Evolutionary conservation across 2,888 invertebrate species (phyloP), one percentile per base, ranked within the genome.

Genomic region (Cheilosia soror): DNA sequence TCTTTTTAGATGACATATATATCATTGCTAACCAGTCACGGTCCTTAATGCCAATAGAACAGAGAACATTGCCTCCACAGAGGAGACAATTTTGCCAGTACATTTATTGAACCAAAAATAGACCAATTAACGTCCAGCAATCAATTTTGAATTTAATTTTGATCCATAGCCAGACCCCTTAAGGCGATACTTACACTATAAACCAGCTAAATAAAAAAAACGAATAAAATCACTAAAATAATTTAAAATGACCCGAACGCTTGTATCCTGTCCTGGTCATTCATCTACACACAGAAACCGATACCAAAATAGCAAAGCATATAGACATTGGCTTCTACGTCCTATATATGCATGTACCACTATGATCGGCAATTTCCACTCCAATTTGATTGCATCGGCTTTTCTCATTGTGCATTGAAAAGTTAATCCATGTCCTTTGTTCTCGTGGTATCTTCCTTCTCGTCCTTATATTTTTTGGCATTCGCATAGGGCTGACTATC

Each of bases 401-500:
- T 85, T 85, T 81, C 85, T 85, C 81, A 81, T 81, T 85, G 81
- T 81, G 72, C 81, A 85, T 85, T 85, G 81, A 85, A 81, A 85
- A 85, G 80, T 85, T 80, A 85, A 81, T 85, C 85, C 81, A 68
- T 85, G 85, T 81, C 85, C 85, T 76, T 85, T 85, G 85, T 85
- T 85, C 57, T 51, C 63, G 60, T 20, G 33, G 69, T 60, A 76
- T 55, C 77, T 72, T 51, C 20, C 53, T 60, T 63, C 51, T 29
- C 57, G 55, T 25, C 40, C n/a, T 66, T 58, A 27, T 44, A 42
- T 49, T 55, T 47, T 60, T 58, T 55, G 79, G 62, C 55, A 44
- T 42, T 68, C 33, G 60, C 65, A 68, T 5, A 33, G 42, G 42
- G 15, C 40, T 62, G 68, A 44, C 55, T 79, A 65, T 72, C 72